phyloP scores from a whole-genome alignment of 2,888 invertebrate genomes.

The Habroteleia sp. region DNA sequence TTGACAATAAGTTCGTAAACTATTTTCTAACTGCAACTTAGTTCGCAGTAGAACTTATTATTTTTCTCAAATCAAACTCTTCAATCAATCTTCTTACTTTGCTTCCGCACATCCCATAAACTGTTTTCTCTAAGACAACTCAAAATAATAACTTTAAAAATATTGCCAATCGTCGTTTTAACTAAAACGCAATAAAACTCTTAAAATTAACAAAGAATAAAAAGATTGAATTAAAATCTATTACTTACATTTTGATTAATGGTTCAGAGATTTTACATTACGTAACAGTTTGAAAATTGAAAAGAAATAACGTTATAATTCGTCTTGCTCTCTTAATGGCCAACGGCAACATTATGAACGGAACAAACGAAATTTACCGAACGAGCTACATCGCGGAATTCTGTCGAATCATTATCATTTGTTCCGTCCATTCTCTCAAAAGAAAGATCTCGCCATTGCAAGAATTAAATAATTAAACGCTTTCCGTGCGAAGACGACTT shows the following conservation, averaged over 20 bases:
- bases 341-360: slow-evolving; percentile 50
- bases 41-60: too few relatives aligned
- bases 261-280: slow-evolving; percentile 65
- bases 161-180: slow-evolving; percentile 29
- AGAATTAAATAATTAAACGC: slow-evolving; percentile 1
- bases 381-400: background rate
- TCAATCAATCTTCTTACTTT: slow-evolving; percentile 36
- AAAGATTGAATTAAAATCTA: slow-evolving; percentile 57
- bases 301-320: slow-evolving; percentile 64
- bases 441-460: slow-evolving; percentile 56
- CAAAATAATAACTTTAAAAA: slow-evolving; percentile 27
- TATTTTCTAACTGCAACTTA: too few relatives aligned
- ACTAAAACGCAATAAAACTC: slow-evolving; percentile 36
- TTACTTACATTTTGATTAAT: slow-evolving; percentile 63
- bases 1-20: too few relatives aligned
- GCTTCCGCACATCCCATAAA: slow-evolving; percentile 34
- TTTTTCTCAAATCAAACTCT: background rate
- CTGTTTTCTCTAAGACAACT: slow-evolving; percentile 36
- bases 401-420: background rate
- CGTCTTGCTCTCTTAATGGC: slow-evolving; percentile 31
- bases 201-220: slow-evolving; percentile 47
- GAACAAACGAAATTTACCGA: slow-evolving; percentile 43
- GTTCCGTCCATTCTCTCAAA: slow-evolving; percentile 34
- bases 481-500: background rate
- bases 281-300: slow-evolving; percentile 65